Evolutionary conservation across 2,113 vertebrate species (phyloP).

Genomic region (Stigmatopora argus): DNA sequence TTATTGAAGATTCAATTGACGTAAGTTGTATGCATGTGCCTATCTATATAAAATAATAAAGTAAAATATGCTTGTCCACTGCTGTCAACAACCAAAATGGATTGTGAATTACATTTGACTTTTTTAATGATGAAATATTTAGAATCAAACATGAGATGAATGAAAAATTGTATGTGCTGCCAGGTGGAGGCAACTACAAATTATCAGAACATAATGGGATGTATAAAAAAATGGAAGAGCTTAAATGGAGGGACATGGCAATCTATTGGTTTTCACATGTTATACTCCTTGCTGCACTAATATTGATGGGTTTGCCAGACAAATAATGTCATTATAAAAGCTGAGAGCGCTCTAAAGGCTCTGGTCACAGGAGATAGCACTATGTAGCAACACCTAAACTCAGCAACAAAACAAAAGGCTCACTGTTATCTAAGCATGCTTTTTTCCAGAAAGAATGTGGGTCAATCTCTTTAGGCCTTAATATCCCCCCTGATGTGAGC

Average conservation of each 20-base stretch:
- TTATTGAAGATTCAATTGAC: neutral
- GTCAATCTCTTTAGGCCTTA: constrained; percentile 51
- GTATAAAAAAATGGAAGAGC: neutral
- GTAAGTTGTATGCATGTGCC: neutral
- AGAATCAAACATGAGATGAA: neutral
- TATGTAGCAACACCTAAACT: constrained; percentile 3
- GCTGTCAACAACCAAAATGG: neutral
- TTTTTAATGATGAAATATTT: neutral
- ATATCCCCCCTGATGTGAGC: constrained; percentile 27
- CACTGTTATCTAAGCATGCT: constrained; percentile 27
- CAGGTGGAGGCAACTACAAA: neutral
- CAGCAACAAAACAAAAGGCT: constrained; percentile 24
- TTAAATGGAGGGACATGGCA: neutral
- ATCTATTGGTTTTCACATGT: neutral
- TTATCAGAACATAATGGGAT: neutral
- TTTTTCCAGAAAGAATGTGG: constrained; percentile 40
- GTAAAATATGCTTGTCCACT: neutral
- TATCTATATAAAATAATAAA: neutral
- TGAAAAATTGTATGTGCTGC: no score
- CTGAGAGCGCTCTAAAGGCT: constrained; percentile 15
- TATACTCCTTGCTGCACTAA: neutral
- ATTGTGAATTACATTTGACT: neutral
- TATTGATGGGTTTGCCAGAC: constrained; percentile 5
- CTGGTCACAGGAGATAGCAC: constrained; percentile 18
- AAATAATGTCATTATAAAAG: constrained; percentile 26